phyloP scores from a whole-genome alignment of 2,888 invertebrate species.

The Conchocele bisecta region DNA sequence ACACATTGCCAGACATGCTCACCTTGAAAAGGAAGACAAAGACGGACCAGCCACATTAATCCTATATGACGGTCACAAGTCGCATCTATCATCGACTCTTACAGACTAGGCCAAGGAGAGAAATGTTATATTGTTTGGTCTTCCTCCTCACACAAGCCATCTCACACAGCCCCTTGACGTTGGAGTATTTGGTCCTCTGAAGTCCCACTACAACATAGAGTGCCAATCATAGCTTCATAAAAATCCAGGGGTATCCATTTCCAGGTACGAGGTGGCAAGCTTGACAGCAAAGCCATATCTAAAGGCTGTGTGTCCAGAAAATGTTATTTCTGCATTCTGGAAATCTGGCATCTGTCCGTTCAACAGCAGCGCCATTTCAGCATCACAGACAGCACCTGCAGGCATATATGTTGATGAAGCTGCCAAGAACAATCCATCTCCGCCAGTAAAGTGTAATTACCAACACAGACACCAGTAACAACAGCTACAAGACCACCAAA shows the following conservation, averaged over 20 bases:
- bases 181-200: constrained; percentile 35
- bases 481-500: too few species aligned
- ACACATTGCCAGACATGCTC: constrained; percentile 40
- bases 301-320: constrained; percentile 24
- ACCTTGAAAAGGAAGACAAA: constrained; percentile 5
- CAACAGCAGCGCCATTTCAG: not conserved
- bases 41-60: constrained; percentile 6
- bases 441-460: too few species aligned
- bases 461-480: too few species aligned
- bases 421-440: too few species aligned
- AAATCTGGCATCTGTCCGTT: constrained; percentile 38
- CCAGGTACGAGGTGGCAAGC: constrained; percentile 31
- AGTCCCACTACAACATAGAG: constrained; percentile 22
- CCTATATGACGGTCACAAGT: constrained; percentile 47
- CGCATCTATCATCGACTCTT: constrained; percentile 25
- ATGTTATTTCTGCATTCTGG: constrained; percentile 19
- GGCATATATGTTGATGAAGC: too few species aligned
- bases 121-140: constrained; percentile 41
- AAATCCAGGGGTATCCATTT: constrained; percentile 23
- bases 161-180: constrained; percentile 42
- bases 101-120: constrained; percentile 37
- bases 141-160: constrained; percentile 26
- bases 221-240: constrained; percentile 29
- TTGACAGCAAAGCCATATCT: constrained; percentile 33
- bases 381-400: constrained; percentile 20